A percentile compares a stretch with the other conserved stretches of the same genome.
These are phyloP conservation scores for Thalassophryne amazonica DNA, from an alignment of 2,797 vertebrate species.

Conservation along the genomic window DNA sequence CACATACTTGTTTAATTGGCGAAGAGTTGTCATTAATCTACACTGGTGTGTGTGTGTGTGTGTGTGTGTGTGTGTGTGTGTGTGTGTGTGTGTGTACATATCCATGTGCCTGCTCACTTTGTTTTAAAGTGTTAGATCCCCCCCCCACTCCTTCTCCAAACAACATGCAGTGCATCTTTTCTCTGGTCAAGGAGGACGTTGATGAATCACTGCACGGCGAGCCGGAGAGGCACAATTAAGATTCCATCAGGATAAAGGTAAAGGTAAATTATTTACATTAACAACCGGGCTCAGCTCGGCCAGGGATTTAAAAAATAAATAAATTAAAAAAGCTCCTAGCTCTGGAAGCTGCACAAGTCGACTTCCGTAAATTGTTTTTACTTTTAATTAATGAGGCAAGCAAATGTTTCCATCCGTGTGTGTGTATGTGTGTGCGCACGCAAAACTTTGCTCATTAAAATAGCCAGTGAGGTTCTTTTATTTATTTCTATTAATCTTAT, in stretches of 20 bases:
- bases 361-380: conserved; percentile 62
- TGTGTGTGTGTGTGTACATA: conserved; percentile 26
- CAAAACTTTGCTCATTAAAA: conserved; percentile 28
- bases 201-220: conserved; percentile 71
- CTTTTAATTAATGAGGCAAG: conserved; percentile 69
- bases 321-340: conserved; percentile 8
- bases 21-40: conserved; percentile 65
- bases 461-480: background rate
- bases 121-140: conserved; percentile 34
- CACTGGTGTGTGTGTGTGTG: conserved; percentile 25
- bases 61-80: conserved; percentile 9
- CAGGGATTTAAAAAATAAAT: conserved; percentile 57
- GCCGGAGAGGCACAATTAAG: conserved; percentile 80
- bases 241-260: conserved; percentile 85
- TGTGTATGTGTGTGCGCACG: conserved; percentile 5
- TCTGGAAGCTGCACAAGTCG: conserved; percentile 31
- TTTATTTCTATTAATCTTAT: no score
- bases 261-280: conserved; percentile 85
- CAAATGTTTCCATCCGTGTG: conserved; percentile 25
- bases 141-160: conserved; percentile 5
- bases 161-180: conserved; percentile 50
- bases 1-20: conserved; percentile 63
- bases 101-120: conserved; percentile 31
- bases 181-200: conserved; percentile 63
- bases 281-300: conserved; percentile 59